Conservation (phyloP, 2,797 vertebrate genomes). For the Champsocephalus gunnari region DNA sequence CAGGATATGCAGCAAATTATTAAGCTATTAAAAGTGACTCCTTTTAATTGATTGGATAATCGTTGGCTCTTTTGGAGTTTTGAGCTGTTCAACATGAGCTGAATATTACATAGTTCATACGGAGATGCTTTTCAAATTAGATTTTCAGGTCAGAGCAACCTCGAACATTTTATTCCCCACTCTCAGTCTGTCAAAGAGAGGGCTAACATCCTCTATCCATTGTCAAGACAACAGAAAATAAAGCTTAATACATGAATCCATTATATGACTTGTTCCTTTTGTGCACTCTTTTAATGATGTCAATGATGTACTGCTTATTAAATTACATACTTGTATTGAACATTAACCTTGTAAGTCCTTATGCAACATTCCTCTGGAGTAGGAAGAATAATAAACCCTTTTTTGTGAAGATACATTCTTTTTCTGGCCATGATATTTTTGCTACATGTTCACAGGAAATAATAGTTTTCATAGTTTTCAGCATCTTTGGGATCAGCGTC, state of each 20-base stretch:
- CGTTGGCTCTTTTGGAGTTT: neutral
- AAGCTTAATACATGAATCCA: conserved; percentile 10
- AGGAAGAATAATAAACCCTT: neutral
- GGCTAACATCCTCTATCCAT: neutral
- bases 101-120: conserved; percentile 39
- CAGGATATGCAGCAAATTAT: conserved; percentile 42
- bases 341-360: neutral
- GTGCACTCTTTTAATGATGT: conserved; percentile 5
- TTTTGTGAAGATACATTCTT: neutral
- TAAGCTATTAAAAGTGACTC: conserved; percentile 36
- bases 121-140: conserved; percentile 30
- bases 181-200: conserved; percentile 21
- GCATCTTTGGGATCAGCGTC: conserved; percentile 20
- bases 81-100: conserved; percentile 28
- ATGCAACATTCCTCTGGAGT: neutral
- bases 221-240: conserved; percentile 26
- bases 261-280: conserved; percentile 1
- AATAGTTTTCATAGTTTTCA: conserved; percentile 4
- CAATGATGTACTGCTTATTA: neutral
- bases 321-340: neutral
- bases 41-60: conserved; percentile 48
- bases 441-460: conserved; percentile 1
- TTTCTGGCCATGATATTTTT: neutral
- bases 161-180: conserved; percentile 28
- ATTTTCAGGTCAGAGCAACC: conserved; percentile 43